Evolutionary conservation across 2,888 invertebrate genomes (phyloP).

Genomic region (Urechis unicinctus): DNA sequence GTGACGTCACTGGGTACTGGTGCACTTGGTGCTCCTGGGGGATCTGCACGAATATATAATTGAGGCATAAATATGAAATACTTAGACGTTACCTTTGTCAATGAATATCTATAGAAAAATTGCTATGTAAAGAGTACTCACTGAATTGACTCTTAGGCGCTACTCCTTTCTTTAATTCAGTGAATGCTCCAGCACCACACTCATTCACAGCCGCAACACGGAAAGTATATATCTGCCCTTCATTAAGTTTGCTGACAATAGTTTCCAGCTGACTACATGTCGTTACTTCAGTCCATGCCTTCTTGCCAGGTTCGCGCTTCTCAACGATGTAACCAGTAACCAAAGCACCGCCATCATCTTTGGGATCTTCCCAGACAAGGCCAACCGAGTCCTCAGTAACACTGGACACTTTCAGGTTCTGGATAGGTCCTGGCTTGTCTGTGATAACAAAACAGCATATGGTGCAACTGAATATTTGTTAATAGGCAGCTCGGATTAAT

Average conservation of each 20-base stretch:
- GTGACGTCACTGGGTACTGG: background rate
- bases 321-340: conserved; percentile 36
- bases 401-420: conserved; percentile 65
- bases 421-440: conserved; percentile 67
- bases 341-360: conserved; percentile 21
- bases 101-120: too few species aligned
- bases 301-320: conserved; percentile 61
- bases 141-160: conserved; percentile 22
- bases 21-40: background rate
- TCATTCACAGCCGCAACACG: conserved; percentile 40
- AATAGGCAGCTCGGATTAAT: background rate
- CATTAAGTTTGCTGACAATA: conserved; percentile 8
- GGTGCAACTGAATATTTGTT: too few species aligned
- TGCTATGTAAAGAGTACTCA: background rate
- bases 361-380: conserved; percentile 63
- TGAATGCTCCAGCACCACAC: conserved; percentile 67
- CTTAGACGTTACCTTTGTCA: too few species aligned
- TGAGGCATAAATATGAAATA: background rate
- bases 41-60: background rate
- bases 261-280: conserved; percentile 4
- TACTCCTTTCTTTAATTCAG: conserved; percentile 35
- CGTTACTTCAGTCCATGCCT: conserved; percentile 61
- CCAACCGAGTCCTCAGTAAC: conserved; percentile 64
- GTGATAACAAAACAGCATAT: background rate
- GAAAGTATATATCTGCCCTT: conserved; percentile 12